Conservation (phyloP, 2,113 vertebrate species). For the Chloropsis hardwickii region DNA sequence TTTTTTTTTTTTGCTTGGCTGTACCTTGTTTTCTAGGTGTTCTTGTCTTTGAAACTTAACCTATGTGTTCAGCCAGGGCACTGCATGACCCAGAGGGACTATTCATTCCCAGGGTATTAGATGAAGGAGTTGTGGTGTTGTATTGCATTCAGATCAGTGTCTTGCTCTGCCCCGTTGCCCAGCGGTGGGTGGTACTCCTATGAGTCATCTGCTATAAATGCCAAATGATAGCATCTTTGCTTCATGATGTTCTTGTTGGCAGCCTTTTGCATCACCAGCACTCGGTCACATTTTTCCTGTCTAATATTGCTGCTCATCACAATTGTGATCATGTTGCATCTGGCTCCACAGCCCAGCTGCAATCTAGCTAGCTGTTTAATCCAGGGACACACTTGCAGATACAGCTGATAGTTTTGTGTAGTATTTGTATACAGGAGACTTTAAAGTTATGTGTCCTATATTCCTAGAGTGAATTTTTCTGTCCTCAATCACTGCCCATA, state of each 20-base stretch:
- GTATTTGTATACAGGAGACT: background rate
- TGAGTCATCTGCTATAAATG: conserved; percentile 61
- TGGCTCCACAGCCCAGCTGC: background rate
- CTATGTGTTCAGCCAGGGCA: background rate
- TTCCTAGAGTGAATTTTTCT: background rate
- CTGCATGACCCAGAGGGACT: background rate
- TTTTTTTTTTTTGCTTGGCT: background rate
- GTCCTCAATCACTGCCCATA: background rate
- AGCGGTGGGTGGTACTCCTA: conserved; percentile 11
- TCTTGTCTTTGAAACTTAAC: conserved; percentile 20
- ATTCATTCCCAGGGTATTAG: background rate
- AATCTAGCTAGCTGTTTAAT: background rate
- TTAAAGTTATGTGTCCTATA: background rate
- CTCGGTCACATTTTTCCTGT: conserved; percentile 8
- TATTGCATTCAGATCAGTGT: conserved; percentile 37
- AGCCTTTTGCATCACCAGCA: background rate
- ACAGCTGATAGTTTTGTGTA: background rate
- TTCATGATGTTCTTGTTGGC: conserved; percentile 47
- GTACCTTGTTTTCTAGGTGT: background rate
- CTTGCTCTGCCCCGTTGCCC: conserved; percentile 9
- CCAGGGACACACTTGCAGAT: background rate
- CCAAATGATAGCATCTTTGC: conserved; percentile 52
- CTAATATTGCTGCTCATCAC: conserved; percentile 9
- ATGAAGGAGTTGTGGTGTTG: conserved; percentile 14
- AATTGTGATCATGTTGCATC: background rate